phyloP scores from a whole-genome alignment of 2,113 vertebrate genomes.

The Peromyscus polionotus region DNA sequence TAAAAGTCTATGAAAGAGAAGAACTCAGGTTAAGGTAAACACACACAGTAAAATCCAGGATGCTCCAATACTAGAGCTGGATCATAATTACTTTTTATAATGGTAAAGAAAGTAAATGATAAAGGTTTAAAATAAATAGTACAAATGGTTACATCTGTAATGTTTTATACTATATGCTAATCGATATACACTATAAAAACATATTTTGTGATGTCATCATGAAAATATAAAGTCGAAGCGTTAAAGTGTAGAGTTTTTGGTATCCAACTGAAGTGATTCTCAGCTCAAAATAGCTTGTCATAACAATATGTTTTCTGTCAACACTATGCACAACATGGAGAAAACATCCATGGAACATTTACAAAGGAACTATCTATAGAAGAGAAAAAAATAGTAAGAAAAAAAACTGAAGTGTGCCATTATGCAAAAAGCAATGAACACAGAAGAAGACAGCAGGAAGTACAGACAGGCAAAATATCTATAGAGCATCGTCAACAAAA shows the following conservation, averaged over 20 bases:
- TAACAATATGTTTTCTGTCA: background rate
- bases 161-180: background rate
- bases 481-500: background rate
- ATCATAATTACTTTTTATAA: background rate
- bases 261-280: background rate
- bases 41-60: background rate
- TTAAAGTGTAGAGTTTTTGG: background rate
- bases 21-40: background rate
- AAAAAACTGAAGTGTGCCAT: background rate
- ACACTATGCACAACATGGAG: background rate
- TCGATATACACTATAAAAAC: background rate
- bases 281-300: background rate
- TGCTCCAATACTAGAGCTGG: background rate
- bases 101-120: background rate
- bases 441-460: background rate
- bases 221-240: no score
- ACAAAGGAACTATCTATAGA: background rate
- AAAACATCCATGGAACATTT: background rate
- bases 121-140: background rate
- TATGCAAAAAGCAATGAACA: background rate
- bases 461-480: background rate
- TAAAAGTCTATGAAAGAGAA: background rate
- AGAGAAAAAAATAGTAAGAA: background rate
- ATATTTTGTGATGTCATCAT: background rate
- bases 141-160: background rate